Percentiles rank a stretch among this genome's conserved stretches.
Evolutionary conservation across 1,140 invertebrate species (phyloP).

Genomic region (Drosophila cardini): DNA sequence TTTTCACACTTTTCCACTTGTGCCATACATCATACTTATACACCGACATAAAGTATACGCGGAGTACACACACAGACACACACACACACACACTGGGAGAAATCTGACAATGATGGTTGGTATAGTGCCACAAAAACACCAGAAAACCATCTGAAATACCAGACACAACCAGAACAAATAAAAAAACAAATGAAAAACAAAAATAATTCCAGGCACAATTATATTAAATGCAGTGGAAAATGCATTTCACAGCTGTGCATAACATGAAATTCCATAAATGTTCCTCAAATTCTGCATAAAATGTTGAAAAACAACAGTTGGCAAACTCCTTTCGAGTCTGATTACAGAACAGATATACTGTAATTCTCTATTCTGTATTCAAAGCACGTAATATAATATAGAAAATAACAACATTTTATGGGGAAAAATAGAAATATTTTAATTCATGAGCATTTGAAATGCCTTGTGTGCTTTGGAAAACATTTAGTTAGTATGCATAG

Average conservation of each 20-base stretch:
- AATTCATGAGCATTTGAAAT: too few species aligned
- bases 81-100: neutral
- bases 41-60: slow-evolving; percentile 2
- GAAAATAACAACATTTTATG: too few species aligned
- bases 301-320: too few species aligned
- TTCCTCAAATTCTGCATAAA: neutral
- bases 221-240: slow-evolving; percentile 59
- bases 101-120: slow-evolving; percentile 8
- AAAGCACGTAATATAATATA: too few species aligned
- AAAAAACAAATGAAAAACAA: neutral
- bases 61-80: neutral
- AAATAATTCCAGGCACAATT: slow-evolving; percentile 30
- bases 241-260: slow-evolving; percentile 38
- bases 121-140: slow-evolving; percentile 10
- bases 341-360: too few species aligned
- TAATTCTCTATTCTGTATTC: too few species aligned
- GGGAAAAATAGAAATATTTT: too few species aligned
- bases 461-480: too few species aligned
- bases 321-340: neutral
- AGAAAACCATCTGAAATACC: slow-evolving; percentile 1
- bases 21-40: slow-evolving; percentile 28
- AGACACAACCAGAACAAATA: neutral
- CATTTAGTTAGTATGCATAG: too few species aligned
- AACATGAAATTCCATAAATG: slow-evolving; percentile 17
- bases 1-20: slow-evolving; percentile 34